These are phyloP conservation scores for Holotrichia oblita DNA, from an alignment of 1,140 invertebrate species.

Conservation along the genomic window DNA sequence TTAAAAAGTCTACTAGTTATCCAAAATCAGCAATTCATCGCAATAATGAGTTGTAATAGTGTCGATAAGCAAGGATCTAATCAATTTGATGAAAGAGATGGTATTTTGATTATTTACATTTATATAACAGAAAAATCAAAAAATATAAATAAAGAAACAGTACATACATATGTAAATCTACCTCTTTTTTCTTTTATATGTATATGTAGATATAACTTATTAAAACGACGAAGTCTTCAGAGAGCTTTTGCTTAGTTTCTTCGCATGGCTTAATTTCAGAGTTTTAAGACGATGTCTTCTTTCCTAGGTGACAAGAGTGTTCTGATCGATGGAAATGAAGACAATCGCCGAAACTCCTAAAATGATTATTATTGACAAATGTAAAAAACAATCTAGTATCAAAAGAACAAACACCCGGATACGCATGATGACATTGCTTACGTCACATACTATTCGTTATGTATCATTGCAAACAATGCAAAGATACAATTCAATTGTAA, in stretches of 20 bases:
- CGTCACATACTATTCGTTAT: background rate
- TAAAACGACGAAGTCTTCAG: constrained; percentile 17
- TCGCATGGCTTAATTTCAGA: constrained; percentile 31
- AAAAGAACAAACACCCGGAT: background rate
- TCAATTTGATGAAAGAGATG: too few species aligned
- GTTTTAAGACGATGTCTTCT: constrained; percentile 58
- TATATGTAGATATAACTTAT: background rate
- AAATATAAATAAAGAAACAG: too few species aligned
- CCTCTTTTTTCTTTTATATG: too few species aligned
- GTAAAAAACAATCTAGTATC: background rate
- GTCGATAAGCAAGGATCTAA: too few species aligned
- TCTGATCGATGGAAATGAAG: constrained; percentile 72
- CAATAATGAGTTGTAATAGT: too few species aligned
- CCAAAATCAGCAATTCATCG: too few species aligned
- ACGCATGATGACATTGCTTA: background rate
- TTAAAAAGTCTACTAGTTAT: too few species aligned
- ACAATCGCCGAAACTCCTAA: constrained; percentile 61
- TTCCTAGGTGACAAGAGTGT: constrained; percentile 74
- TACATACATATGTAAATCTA: too few species aligned
- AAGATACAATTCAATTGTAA: background rate
- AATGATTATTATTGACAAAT: constrained; percentile 23
- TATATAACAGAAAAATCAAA: too few species aligned
- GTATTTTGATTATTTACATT: too few species aligned
- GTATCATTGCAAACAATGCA: background rate
- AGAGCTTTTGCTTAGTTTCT: constrained; percentile 21